A percentile compares a stretch with the other conserved stretches of the same genome.
phyloP scores from a whole-genome alignment of 2,113 vertebrate genomes.

The Calypte anna region DNA sequence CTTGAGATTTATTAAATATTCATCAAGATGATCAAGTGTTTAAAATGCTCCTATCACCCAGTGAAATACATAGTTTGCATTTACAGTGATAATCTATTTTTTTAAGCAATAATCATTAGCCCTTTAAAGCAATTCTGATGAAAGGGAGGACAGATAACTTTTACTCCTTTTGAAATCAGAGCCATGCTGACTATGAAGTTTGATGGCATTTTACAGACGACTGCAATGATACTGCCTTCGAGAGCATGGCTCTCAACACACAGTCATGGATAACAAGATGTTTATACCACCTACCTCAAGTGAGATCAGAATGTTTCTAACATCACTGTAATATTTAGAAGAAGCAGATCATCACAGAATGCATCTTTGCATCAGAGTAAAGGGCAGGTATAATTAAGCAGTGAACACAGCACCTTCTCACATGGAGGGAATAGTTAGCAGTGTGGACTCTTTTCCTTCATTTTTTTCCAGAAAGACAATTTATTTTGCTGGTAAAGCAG shows the following conservation, averaged over 20 bases:
- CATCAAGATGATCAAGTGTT: not conserved
- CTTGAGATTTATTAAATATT: not conserved
- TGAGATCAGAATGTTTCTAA: not conserved
- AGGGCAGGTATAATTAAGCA: not conserved
- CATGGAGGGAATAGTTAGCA: not conserved
- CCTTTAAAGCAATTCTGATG: not conserved
- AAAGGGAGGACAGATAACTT: not conserved
- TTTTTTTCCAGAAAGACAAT: not conserved
- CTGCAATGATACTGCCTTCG: not conserved
- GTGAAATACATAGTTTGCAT: not conserved
- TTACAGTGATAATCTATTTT: not conserved
- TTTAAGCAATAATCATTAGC: conserved; percentile 20
- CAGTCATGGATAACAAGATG: not conserved
- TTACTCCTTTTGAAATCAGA: not conserved
- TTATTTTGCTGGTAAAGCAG: not conserved
- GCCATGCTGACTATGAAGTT: not conserved
- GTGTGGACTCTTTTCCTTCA: fast-evolving
- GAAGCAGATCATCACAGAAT: not conserved
- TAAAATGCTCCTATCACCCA: not conserved
- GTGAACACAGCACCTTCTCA: not conserved
- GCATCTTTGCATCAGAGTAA: not conserved
- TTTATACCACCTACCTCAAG: not conserved
- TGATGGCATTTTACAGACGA: not conserved
- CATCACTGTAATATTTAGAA: not conserved
- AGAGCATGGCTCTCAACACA: not conserved